phyloP scores from a whole-genome alignment of 2,888 invertebrate species.

The Sclerodermus sp. region DNA sequence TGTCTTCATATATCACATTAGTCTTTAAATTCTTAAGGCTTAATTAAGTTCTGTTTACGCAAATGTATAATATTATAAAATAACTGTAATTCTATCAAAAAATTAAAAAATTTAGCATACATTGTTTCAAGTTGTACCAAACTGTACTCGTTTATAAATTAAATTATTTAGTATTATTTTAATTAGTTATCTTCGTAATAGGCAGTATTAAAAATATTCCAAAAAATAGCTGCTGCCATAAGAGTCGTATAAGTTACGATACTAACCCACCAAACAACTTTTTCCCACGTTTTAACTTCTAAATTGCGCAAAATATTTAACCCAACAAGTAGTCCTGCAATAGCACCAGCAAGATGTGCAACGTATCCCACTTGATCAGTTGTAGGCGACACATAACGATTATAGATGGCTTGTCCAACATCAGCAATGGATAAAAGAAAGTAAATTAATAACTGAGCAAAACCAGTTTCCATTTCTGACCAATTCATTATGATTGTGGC shows the following conservation, averaged over 20 bases:
- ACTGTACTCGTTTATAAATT: too few relatives aligned
- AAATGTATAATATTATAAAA: too few relatives aligned
- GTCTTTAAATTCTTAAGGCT: too few relatives aligned
- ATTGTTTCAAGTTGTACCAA: too few relatives aligned
- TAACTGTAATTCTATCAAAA: too few relatives aligned
- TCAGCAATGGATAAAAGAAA: slow-evolving; percentile 80
- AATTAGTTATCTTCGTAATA: slow-evolving; percentile 51
- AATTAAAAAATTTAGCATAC: too few relatives aligned
- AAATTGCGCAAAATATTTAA: slow-evolving; percentile 84
- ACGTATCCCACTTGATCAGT: slow-evolving; percentile 87
- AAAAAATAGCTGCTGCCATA: slow-evolving; percentile 72
- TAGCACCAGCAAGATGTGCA: slow-evolving; percentile 89
- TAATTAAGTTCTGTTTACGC: too few relatives aligned
- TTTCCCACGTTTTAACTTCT: slow-evolving; percentile 79
- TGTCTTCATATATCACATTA: too few relatives aligned
- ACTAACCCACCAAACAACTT: slow-evolving; percentile 79
- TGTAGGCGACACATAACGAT: slow-evolving; percentile 73
- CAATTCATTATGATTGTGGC: slow-evolving; percentile 95
- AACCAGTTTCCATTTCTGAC: slow-evolving; percentile 94
- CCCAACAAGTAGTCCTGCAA: slow-evolving; percentile 83
- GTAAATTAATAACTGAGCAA: slow-evolving; percentile 81
- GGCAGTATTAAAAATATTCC: slow-evolving; percentile 70
- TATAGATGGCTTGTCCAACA: slow-evolving; percentile 87
- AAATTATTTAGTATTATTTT: too few relatives aligned
- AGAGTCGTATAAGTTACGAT: slow-evolving; percentile 70